Conservation (phyloP, 2,113 vertebrate genomes). For the Parus major region DNA sequence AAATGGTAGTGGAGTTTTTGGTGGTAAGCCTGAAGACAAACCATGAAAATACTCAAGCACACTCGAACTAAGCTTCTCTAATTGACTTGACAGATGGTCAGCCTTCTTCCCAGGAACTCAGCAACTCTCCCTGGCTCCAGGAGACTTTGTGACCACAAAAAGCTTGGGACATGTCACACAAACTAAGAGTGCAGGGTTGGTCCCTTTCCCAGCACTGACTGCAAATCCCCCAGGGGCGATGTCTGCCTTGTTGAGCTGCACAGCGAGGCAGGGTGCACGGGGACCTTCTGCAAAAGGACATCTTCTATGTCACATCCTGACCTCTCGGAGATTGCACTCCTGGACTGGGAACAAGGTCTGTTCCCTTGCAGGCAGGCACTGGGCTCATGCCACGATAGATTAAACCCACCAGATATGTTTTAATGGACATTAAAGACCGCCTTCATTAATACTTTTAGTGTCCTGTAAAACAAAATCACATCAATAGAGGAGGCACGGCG, state of each 20-base stretch:
- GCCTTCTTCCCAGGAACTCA: background rate
- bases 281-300: background rate
- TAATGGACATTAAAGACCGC: background rate
- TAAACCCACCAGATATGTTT: background rate
- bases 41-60: background rate
- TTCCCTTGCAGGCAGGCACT: background rate
- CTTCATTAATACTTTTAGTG: background rate
- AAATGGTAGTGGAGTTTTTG: background rate
- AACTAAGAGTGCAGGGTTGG: background rate
- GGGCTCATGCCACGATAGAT: background rate
- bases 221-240: fast-evolving
- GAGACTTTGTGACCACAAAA: background rate
- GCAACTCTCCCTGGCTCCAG: background rate
- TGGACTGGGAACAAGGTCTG: background rate
- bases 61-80: background rate
- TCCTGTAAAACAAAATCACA: background rate
- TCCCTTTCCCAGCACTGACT: background rate
- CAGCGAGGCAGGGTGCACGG: fast-evolving
- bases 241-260: background rate
- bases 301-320: background rate
- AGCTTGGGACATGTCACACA: background rate
- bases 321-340: background rate
- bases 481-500: fast-evolving
- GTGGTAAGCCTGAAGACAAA: background rate
- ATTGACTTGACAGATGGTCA: background rate